A percentile compares a stretch with the other conserved stretches of the same genome.
These are phyloP conservation scores for Upupa epops DNA, from an alignment of 2,113 vertebrate genomes.

Conservation along the genomic window DNA sequence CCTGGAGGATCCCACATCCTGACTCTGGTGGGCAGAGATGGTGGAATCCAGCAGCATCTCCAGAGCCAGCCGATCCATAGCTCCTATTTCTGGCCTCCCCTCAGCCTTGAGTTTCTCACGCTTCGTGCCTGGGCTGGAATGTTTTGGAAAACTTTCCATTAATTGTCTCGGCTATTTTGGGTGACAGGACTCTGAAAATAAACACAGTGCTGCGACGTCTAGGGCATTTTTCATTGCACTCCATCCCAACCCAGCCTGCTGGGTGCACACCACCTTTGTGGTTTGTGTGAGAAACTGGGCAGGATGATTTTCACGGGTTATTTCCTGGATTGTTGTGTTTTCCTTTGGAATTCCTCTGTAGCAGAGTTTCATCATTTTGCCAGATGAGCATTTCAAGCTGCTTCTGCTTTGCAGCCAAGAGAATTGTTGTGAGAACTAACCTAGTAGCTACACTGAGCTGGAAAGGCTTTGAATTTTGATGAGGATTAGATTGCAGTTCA, in stretches of 20 bases:
- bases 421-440: neutral
- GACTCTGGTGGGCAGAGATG: neutral
- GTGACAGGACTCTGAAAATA: slow-evolving; percentile 3
- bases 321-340: slow-evolving; percentile 18
- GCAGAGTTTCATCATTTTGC: neutral
- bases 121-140: slow-evolving; percentile 28
- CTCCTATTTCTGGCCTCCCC: slow-evolving; percentile 14
- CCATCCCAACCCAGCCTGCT: neutral
- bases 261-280: neutral
- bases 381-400: slow-evolving; percentile 14
- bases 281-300: slow-evolving; percentile 3
- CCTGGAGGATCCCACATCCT: neutral
- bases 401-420: slow-evolving; percentile 3
- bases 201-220: neutral
- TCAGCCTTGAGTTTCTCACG: slow-evolving; percentile 43
- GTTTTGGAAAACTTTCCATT: slow-evolving; percentile 35
- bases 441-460: neutral
- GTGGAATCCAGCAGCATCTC: neutral
- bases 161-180: slow-evolving; percentile 37
- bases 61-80: neutral
- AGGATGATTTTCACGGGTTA: slow-evolving; percentile 11
- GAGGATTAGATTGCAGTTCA: slow-evolving; percentile 36
- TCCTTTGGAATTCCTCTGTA: neutral
- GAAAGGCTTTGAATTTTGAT: slow-evolving; percentile 32
- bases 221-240: neutral